These are phyloP conservation scores for Lerema accius DNA, from an alignment of 1,140 invertebrate genomes.

Conservation along the genomic window DNA sequence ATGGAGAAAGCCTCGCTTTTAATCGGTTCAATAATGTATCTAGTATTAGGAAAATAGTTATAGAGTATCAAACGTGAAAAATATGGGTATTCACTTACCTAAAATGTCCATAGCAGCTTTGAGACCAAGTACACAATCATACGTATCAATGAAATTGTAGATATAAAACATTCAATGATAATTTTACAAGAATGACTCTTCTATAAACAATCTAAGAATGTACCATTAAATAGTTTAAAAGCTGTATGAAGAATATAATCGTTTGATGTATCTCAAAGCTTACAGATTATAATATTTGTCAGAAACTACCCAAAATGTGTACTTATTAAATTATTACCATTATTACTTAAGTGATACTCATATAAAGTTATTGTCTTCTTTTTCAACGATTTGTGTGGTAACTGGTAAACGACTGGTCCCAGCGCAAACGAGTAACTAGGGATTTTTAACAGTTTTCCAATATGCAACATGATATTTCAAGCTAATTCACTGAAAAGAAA, in stretches of 20 bases:
- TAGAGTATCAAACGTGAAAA: neutral
- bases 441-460: neutral
- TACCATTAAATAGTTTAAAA: neutral
- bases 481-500: neutral
- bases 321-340: constrained; percentile 15
- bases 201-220: neutral
- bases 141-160: neutral
- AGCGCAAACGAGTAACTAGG: constrained; percentile 12
- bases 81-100: neutral
- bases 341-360: constrained; percentile 30
- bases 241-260: neutral
- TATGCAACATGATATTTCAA: neutral
- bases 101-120: constrained; percentile 1
- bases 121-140: neutral
- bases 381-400: constrained; percentile 29
- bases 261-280: constrained; percentile 15
- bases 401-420: constrained; percentile 20
- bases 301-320: constrained; percentile 25
- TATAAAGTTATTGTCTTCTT: constrained; percentile 33
- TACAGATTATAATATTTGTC: constrained; percentile 28
- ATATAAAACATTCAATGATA: neutral
- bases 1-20: neutral
- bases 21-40: neutral
- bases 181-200: neutral
- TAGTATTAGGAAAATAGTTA: neutral